A percentile compares a stretch with the other conserved stretches of the same genome.
Conservation (phyloP, 1,140 invertebrate species). For the Globodera ellingtonae region DNA sequence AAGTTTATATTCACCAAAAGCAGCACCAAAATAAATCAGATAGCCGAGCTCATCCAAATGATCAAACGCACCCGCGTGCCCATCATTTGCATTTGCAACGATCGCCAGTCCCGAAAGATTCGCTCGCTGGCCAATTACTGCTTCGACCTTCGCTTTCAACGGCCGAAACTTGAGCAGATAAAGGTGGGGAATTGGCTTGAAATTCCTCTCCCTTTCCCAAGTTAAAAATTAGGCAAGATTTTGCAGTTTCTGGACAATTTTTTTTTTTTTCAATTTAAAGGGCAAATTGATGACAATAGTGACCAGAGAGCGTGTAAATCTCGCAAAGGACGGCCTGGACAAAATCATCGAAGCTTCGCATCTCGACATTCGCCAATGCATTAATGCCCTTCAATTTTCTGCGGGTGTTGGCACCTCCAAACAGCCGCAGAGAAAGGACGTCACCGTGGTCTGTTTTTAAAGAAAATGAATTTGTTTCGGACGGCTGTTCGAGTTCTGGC, state of each 20-base stretch:
- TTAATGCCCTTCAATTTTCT: slow-evolving; percentile 71
- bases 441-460: slow-evolving; percentile 35
- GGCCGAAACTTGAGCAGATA: slow-evolving; percentile 85
- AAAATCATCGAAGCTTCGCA: slow-evolving; percentile 85
- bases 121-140: slow-evolving; percentile 89
- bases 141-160: slow-evolving; percentile 84
- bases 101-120: slow-evolving; percentile 90
- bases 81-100: slow-evolving; percentile 98
- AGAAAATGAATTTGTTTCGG: no score
- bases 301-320: slow-evolving; percentile 85
- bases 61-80: slow-evolving; percentile 89
- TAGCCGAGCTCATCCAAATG: slow-evolving; percentile 81
- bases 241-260: slow-evolving; percentile 4
- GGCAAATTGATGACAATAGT: slow-evolving; percentile 85
- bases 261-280: slow-evolving; percentile 29
- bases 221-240: no score
- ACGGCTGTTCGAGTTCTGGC: no score
- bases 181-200: slow-evolving; percentile 70
- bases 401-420: slow-evolving; percentile 24
- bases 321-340: slow-evolving; percentile 76
- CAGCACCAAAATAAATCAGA: slow-evolving; percentile 37
- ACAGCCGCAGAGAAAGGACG: slow-evolving; percentile 49
- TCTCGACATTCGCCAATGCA: slow-evolving; percentile 87
- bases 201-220: no score
- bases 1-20: not conserved